Percentiles rank a stretch among this genome's conserved stretches.
Conservation (phyloP, 2,113 vertebrate genomes). For the Chauna torquata region DNA sequence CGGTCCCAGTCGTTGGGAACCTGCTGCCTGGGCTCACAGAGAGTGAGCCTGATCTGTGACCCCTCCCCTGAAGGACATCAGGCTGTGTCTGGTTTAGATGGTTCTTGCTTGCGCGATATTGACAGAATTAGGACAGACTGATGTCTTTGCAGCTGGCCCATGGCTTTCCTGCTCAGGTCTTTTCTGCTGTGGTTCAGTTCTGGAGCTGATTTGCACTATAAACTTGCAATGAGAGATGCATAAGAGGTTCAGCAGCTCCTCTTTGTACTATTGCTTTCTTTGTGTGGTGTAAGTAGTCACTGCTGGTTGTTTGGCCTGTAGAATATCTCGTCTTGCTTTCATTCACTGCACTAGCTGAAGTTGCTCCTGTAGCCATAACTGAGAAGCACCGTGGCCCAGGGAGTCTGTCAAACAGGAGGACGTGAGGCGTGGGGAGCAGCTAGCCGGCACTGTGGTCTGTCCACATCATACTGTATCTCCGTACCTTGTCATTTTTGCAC, state of each 20-base stretch:
- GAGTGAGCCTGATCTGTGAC: neutral
- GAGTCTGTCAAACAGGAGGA: neutral
- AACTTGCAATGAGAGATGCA: neutral
- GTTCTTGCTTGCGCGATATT: no score
- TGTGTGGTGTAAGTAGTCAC: neutral
- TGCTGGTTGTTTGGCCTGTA: neutral
- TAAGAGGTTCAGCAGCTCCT: neutral
- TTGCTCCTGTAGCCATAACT: neutral
- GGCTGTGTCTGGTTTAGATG: neutral
- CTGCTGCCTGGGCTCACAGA: neutral
- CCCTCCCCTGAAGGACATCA: neutral
- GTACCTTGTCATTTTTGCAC: neutral
- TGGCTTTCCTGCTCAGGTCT: neutral
- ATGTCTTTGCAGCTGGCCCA: rapidly evolving
- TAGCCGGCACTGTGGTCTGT: neutral
- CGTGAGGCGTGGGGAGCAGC: neutral
- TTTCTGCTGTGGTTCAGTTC: neutral
- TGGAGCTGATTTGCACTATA: neutral
- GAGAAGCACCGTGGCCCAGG: neutral
- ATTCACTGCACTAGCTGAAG: neutral
- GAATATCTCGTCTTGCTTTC: neutral
- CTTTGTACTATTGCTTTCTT: neutral
- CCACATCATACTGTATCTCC: no score
- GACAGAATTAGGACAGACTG: neutral
- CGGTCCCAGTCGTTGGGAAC: neutral